Evolutionary conservation across 2,888 invertebrate species (phyloP).

Genomic region (Melitaea athalia): DNA sequence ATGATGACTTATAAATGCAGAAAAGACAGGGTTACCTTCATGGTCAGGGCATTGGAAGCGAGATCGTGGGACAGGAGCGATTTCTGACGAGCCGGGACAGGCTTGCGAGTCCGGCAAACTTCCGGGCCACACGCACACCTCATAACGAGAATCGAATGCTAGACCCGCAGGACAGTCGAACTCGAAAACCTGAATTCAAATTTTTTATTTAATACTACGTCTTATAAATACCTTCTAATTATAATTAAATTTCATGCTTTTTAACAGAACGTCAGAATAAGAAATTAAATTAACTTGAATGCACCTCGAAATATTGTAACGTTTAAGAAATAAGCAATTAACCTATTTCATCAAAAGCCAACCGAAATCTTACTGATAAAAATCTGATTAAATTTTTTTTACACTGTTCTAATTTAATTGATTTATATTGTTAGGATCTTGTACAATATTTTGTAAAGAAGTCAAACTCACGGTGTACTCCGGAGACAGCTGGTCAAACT

Average conservation of each 20-base stretch:
- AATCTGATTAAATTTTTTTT: too few relatives aligned
- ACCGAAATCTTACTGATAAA: too few relatives aligned
- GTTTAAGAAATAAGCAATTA: too few relatives aligned
- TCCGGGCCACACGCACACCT: conserved; percentile 92
- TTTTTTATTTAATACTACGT: not conserved
- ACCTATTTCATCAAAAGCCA: too few relatives aligned
- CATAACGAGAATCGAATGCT: conserved; percentile 88
- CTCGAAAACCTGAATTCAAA: conserved; percentile 81
- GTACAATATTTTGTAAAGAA: not conserved
- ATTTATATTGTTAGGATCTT: too few relatives aligned
- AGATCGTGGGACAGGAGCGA: conserved; percentile 86
- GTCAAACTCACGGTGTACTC: conserved; percentile 84
- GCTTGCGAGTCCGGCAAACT: conserved; percentile 86
- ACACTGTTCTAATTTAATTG: too few relatives aligned
- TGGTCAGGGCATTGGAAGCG: conserved; percentile 85
- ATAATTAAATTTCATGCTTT: too few relatives aligned
- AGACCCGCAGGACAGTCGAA: conserved; percentile 90
- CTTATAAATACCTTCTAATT: too few relatives aligned
- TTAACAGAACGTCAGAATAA: too few relatives aligned
- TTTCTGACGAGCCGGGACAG: conserved; percentile 90
- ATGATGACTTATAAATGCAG: not conserved
- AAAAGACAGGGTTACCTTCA: conserved; percentile 28
- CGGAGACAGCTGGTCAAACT: conserved; percentile 88
- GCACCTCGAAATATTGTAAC: too few relatives aligned
- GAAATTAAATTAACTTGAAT: too few relatives aligned